phyloP scores from a whole-genome alignment of 2,797 vertebrate genomes.

The Garrulus glandarius region DNA sequence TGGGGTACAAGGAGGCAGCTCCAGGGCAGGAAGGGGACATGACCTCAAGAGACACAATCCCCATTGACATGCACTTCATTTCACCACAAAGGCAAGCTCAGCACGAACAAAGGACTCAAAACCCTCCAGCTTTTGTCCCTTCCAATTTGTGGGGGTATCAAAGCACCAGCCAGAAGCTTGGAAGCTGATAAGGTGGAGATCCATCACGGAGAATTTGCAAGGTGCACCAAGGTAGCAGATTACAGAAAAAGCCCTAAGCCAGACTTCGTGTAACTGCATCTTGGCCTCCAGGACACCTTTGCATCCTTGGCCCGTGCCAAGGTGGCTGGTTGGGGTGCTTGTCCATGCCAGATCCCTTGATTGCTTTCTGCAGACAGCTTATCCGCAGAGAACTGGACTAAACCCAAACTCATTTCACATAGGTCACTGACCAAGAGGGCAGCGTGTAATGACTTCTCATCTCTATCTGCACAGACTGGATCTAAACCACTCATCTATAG shows the following conservation, averaged over 20 bases:
- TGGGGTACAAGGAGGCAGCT: neutral
- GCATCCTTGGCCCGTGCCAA: neutral
- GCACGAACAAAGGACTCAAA: neutral
- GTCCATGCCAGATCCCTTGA: neutral
- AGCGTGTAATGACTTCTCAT: neutral
- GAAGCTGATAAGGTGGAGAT: neutral
- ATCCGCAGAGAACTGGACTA: conserved; percentile 32
- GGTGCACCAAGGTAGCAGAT: neutral
- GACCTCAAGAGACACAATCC: neutral
- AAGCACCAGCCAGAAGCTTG: neutral
- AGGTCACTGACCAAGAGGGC: conserved; percentile 32
- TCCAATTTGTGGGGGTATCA: neutral
- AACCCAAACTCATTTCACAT: conserved; percentile 37
- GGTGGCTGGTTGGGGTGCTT: neutral
- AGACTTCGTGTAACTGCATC: neutral
- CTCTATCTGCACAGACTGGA: neutral
- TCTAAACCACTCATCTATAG: neutral
- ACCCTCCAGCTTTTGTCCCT: neutral
- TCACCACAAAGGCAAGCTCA: neutral
- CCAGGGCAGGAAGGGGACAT: neutral
- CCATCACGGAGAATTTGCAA: neutral
- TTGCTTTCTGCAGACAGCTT: neutral
- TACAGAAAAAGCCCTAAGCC: neutral
- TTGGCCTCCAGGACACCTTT: neutral
- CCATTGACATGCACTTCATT: neutral